A percentile compares a stretch with the other conserved stretches of the same genome.
Evolutionary conservation across 2,888 invertebrate genomes (phyloP).

Genomic region (Scrobipalpa atriplicella): DNA sequence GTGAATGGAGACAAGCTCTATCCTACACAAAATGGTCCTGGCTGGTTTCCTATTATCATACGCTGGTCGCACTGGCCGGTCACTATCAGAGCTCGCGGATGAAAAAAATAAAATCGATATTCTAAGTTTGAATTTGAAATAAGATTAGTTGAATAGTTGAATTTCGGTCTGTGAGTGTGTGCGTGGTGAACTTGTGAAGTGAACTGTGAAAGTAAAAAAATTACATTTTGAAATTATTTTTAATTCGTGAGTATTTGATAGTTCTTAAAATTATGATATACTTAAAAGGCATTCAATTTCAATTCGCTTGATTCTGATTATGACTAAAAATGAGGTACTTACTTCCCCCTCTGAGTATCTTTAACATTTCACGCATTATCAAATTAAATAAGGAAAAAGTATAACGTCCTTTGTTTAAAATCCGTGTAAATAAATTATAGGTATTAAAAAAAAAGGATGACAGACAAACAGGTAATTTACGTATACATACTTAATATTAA

Average conservation of each 20-base stretch:
- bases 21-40: slow-evolving; percentile 12
- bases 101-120: neutral
- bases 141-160: neutral
- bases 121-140: slow-evolving; percentile 10
- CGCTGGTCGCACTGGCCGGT: slow-evolving; percentile 45
- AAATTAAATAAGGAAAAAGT: too few relatives aligned
- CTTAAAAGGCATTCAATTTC: too few relatives aligned
- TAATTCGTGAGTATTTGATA: neutral
- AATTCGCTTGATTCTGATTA: too few relatives aligned
- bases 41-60: slow-evolving; percentile 46
- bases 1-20: slow-evolving; percentile 18
- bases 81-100: slow-evolving; percentile 17
- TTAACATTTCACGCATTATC: too few relatives aligned
- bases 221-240: neutral
- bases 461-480: too few relatives aligned
- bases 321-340: too few relatives aligned
- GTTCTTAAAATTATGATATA: too few relatives aligned
- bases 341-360: too few relatives aligned
- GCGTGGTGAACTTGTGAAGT: neutral
- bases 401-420: too few relatives aligned
- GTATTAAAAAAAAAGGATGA: too few relatives aligned
- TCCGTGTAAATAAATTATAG: too few relatives aligned
- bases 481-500: too few relatives aligned
- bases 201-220: neutral
- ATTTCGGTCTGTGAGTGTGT: slow-evolving; percentile 2